Evolutionary conservation across 2,113 vertebrate species (phyloP).

Genomic region (Butorides virescens): DNA sequence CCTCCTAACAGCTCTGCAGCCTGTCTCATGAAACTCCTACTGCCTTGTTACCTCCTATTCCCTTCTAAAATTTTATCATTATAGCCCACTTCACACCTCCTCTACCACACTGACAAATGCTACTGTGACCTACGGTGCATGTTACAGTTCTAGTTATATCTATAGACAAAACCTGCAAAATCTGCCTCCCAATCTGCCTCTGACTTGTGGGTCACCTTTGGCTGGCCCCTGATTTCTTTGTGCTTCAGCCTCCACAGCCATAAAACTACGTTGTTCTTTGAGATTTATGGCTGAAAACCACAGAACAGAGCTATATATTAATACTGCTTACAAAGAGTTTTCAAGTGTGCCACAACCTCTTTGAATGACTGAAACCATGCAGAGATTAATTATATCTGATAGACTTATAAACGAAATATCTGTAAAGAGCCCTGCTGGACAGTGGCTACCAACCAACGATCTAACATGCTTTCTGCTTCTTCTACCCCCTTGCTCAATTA

Average conservation of each 20-base stretch:
- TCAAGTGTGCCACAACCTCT: neutral
- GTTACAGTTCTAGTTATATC: neutral
- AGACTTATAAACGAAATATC: neutral
- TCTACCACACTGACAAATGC: slow-evolving; percentile 10
- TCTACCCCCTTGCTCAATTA: neutral
- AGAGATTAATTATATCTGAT: neutral
- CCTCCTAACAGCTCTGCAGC: neutral
- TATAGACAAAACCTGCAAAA: neutral
- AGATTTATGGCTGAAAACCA: neutral
- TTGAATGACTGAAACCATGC: neutral
- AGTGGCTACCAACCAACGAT: neutral
- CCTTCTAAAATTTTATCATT: neutral
- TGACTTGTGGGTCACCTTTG: neutral
- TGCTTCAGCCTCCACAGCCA: neutral
- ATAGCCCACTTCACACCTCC: slow-evolving; percentile 40
- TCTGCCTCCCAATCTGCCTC: neutral
- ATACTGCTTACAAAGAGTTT: neutral
- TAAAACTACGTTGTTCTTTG: neutral
- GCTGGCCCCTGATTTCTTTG: neutral
- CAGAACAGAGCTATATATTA: neutral
- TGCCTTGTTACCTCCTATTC: slow-evolving; percentile 29
- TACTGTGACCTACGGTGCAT: neutral
- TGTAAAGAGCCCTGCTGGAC: neutral
- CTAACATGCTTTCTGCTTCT: neutral
- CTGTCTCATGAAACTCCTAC: slow-evolving; percentile 24